Evolutionary conservation across 1,140 invertebrate genomes (phyloP).

Genomic region (Hycleus phaleratus): DNA sequence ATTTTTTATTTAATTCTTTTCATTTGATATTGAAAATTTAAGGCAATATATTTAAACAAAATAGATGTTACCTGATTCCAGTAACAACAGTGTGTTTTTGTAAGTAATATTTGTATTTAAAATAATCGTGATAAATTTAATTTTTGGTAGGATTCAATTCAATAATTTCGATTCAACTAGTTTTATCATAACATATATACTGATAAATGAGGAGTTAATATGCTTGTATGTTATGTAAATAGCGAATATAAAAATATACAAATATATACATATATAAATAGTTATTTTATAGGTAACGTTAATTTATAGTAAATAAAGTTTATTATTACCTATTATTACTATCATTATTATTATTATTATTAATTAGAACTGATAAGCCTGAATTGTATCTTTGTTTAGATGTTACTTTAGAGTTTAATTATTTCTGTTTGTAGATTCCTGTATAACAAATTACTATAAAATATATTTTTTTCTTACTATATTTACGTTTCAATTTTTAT

Average conservation of each 20-base stretch:
- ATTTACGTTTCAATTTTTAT: neutral
- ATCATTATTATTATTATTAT: neutral
- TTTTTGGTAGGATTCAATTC: too few species aligned
- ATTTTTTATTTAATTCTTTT: neutral
- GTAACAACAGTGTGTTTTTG: conserved; percentile 8
- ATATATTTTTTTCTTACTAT: conserved; percentile 26
- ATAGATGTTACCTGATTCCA: conserved; percentile 8
- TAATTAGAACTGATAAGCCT: neutral
- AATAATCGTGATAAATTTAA: too few species aligned
- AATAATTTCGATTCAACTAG: too few species aligned
- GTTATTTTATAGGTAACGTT: conserved; percentile 12
- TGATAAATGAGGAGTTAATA: conserved; percentile 8
- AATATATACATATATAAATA: conserved; percentile 2
- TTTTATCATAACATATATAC: neutral
- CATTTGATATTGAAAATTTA: conserved; percentile 2
- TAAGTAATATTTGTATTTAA: conserved; percentile 5
- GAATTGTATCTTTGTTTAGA: conserved; percentile 6
- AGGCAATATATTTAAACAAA: conserved; percentile 7
- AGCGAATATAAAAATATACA: conserved; percentile 9
- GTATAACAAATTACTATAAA: conserved; percentile 23
- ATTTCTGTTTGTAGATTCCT: conserved; percentile 19
- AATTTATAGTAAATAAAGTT: conserved; percentile 15
- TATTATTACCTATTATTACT: neutral
- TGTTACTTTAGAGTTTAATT: neutral
- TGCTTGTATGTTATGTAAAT: conserved; percentile 18